These are phyloP conservation scores for Pseudoatta argentina DNA, from an alignment of 1,140 invertebrate genomes.

Conservation along the genomic window DNA sequence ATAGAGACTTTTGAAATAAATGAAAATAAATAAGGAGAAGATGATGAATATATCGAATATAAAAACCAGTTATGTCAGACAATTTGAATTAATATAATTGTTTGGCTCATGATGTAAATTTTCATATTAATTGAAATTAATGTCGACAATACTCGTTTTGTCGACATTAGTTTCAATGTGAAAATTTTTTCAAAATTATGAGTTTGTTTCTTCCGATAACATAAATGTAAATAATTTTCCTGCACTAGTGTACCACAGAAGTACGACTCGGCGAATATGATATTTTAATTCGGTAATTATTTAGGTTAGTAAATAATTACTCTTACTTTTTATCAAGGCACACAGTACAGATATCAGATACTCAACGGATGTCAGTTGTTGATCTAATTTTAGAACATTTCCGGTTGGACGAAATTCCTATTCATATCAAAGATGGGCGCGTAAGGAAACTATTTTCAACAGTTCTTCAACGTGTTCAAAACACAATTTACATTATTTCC, in stretches of 20 bases:
- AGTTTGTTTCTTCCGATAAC: neutral
- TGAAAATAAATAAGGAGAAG: neutral
- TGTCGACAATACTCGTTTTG: neutral
- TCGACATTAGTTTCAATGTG: too few relatives aligned
- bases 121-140: neutral
- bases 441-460: neutral
- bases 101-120: neutral
- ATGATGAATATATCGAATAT: neutral
- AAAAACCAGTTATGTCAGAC: neutral
- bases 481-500: constrained; percentile 80
- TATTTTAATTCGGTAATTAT: constrained; percentile 37
- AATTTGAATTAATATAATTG: neutral
- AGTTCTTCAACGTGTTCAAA: neutral
- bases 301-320: constrained; percentile 10
- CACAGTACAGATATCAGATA: constrained; percentile 48
- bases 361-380: constrained; percentile 17
- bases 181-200: neutral
- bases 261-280: neutral
- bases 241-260: constrained; percentile 25
- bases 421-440: neutral
- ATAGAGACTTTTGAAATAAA: neutral
- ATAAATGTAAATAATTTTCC: constrained; percentile 9
- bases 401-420: constrained; percentile 16
- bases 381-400: constrained; percentile 5
- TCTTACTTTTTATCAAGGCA: constrained; percentile 49